Conservation (phyloP, 2,113 vertebrate genomes). For the human (Homo sapiens) region GRCh38 chrX:28204501-28205000, state of each 20-base stretch:
- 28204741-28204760: neutral
- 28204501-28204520: neutral
- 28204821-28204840: neutral
- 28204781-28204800: neutral
- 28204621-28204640: neutral
- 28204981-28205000: constrained; percentile 5
- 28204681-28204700: neutral
- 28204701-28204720: neutral
- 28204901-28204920: constrained; percentile 12
- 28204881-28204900: neutral
- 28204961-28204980: neutral
- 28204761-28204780: neutral
- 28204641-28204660: neutral
- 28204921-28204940: neutral
- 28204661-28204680: neutral
- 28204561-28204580: neutral
- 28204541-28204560: neutral
- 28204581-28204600: neutral
- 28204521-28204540: neutral
- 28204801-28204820: neutral
- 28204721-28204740: neutral
- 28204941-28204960: neutral
- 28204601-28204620: neutral
- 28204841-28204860: neutral
- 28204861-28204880: neutral